Conservation (phyloP, 1,140 invertebrate species). For the Ladona fulva region DNA sequence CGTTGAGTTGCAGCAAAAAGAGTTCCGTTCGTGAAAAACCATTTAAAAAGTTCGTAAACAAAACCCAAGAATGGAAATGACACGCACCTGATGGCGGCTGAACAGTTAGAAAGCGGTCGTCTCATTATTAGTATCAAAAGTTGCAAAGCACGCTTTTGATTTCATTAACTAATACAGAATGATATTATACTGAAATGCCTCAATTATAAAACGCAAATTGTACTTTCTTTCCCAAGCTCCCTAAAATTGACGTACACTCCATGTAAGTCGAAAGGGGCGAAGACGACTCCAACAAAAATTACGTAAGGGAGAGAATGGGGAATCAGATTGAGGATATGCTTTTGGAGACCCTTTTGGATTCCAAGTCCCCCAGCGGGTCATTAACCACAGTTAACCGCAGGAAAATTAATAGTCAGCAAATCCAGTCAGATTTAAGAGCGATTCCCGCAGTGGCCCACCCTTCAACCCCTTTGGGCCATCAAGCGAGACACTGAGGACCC, state of each 20-base stretch:
- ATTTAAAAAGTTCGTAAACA: no score
- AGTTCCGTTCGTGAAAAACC: no score
- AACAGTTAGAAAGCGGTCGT: no score
- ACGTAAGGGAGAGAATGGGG: not conserved
- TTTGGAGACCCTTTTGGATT: not conserved
- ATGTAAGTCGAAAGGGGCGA: not conserved
- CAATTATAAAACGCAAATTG: not conserved
- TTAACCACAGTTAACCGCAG: not conserved
- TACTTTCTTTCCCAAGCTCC: not conserved
- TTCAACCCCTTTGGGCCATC: not conserved
- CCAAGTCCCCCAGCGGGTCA: not conserved
- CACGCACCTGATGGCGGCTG: no score
- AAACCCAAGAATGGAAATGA: no score
- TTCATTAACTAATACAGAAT: no score
- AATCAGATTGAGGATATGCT: not conserved
- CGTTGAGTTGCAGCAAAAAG: no score
- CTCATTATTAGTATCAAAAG: no score
- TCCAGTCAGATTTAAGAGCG: not conserved
- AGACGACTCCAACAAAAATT: not conserved
- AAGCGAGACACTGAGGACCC: not conserved
- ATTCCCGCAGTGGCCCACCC: not conserved
- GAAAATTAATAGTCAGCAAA: not conserved
- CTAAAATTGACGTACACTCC: not conserved
- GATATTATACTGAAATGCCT: not conserved
- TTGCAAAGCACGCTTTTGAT: no score